A percentile compares a stretch with the other conserved stretches of the same genome.
phyloP scores from a whole-genome alignment of 2,888 invertebrate genomes.

The Sycophila texana region DNA sequence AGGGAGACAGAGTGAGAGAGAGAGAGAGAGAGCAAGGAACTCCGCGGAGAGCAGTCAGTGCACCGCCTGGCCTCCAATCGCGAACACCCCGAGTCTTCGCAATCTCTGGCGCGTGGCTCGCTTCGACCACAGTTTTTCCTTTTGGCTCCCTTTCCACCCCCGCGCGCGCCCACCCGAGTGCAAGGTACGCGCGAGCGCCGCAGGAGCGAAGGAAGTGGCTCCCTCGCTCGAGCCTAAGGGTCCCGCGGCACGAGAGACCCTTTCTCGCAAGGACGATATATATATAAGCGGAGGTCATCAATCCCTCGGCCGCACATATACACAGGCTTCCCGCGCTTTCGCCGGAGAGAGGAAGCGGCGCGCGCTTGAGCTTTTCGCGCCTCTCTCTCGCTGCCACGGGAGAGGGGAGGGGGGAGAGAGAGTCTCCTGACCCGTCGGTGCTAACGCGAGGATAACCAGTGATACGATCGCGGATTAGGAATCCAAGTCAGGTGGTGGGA shows the following conservation, averaged over 20 bases:
- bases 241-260: neutral
- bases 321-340: slow-evolving; percentile 56
- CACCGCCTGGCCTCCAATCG: slow-evolving; percentile 71
- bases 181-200: neutral
- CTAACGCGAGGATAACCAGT: neutral
- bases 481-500: neutral
- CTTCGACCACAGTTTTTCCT: neutral
- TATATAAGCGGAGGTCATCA: slow-evolving; percentile 23
- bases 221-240: neutral
- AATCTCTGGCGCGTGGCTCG: slow-evolving; percentile 55
- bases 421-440: neutral
- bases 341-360: slow-evolving; percentile 5
- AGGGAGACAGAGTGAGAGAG: slow-evolving; percentile 61
- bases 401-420: slow-evolving; percentile 8
- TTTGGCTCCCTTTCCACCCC: too few species aligned
- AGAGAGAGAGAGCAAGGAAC: slow-evolving; percentile 65
- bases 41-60: slow-evolving; percentile 69
- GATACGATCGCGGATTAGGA: neutral
- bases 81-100: slow-evolving; percentile 61
- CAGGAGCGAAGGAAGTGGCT: neutral
- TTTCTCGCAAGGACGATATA: slow-evolving; percentile 11
- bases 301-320: slow-evolving; percentile 29
- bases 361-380: slow-evolving; percentile 38
- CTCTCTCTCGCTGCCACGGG: slow-evolving; percentile 22
- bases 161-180: too few species aligned